Conservation (phyloP, 2,888 invertebrate species). For the Troides oblongomaculatus region DNA sequence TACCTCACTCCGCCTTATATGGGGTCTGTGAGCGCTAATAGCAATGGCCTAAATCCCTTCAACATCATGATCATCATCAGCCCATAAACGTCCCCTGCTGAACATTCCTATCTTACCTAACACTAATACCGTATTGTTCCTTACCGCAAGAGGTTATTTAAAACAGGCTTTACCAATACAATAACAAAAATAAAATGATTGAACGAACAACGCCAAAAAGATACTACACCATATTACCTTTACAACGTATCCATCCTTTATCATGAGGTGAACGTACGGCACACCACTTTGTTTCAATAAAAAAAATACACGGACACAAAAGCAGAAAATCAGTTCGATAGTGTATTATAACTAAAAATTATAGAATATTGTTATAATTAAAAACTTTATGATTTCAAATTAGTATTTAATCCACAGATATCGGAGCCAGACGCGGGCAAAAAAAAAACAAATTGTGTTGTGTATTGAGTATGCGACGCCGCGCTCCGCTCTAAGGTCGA, state of each 20-base stretch:
- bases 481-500: constrained; percentile 58
- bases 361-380: constrained; percentile 4
- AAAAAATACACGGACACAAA: not conserved
- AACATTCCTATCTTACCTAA: too few species aligned
- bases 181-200: not conserved
- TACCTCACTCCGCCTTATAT: too few species aligned
- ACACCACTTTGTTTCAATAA: not conserved
- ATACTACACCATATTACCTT: not conserved
- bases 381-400: constrained; percentile 16
- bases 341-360: not conserved
- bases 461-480: constrained; percentile 56
- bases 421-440: constrained; percentile 42
- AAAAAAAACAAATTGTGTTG: constrained; percentile 49
- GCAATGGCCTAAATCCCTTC: too few species aligned
- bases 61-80: too few species aligned
- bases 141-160: too few species aligned
- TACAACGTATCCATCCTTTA: not conserved
- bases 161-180: too few species aligned
- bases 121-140: too few species aligned
- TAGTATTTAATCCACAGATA: constrained; percentile 39
- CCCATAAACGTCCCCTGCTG: too few species aligned
- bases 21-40: too few species aligned
- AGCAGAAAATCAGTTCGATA: not conserved
- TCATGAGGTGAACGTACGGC: not conserved
- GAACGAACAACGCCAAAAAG: not conserved